Evolutionary conservation across 2,797 vertebrate genomes (phyloP), one percentile per base, ranked within the genome.

Genomic region (Oryzias sinensis): DNA sequence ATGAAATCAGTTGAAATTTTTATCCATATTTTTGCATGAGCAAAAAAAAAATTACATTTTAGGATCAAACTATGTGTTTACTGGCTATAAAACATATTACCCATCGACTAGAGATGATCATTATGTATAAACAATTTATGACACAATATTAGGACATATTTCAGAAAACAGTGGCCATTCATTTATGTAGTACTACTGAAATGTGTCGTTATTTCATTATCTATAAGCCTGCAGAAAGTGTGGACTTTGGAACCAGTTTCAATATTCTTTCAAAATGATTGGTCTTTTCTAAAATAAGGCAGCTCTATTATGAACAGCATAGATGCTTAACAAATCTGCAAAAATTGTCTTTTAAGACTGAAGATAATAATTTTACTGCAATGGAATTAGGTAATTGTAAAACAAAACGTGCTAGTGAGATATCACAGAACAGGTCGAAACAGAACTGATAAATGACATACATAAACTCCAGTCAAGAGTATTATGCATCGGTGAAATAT

Each of bases 401-500:
- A 74, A 62, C 18, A 50, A 75, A 62, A 57, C 80, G 88, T 88
- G 83, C 80, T 43, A 25, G 76, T 74, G 55, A 79, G 75, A 37
- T 37, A 82, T 68, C 47, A 80, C 53, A 85, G 20, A 76, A 65
- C 17, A 78, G 76, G 77, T 53, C 65, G 62, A 41, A 25, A 65
- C 54, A 70, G 17, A 85, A 70, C 53, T 54, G 20, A 75, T 67
- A 45, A 27, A 46, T 75, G 43, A 60, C 70, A 88, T 87, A 90
- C 82, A 88, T 83, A 79, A 79, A 82, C 82, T 81, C 79, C 74
- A 56, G 54, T 48, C 15, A 56, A 62, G 82, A 87, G 69, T 73
- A 78, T 88, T 91, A 92, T 90, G 84, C 87, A 89, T 83, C 29
- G 14, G 67, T 55, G 60, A 74, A 40, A 54, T 60, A 62, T 41